Conservation (phyloP, 2,113 vertebrate genomes). For the Anoura caudifer region DNA sequence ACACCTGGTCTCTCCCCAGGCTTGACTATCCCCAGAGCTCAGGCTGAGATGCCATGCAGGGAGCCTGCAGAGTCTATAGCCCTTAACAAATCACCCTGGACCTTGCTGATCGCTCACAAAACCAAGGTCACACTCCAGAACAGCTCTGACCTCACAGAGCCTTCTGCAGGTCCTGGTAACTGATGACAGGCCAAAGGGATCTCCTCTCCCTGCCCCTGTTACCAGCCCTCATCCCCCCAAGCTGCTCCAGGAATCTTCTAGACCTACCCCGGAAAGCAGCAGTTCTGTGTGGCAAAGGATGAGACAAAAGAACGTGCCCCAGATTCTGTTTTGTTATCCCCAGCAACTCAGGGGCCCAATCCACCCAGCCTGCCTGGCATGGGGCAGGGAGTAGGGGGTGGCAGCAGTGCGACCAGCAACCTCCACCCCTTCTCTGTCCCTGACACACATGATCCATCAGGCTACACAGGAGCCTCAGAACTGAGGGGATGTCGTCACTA, state of each 20-base stretch:
- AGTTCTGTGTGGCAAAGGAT: neutral
- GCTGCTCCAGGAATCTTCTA: neutral
- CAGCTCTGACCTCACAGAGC: neutral
- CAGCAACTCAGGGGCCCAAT: neutral
- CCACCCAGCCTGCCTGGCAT: neutral
- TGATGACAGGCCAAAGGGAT: neutral
- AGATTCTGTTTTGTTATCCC: neutral
- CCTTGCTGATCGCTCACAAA: neutral
- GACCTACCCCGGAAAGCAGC: neutral
- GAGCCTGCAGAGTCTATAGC: neutral
- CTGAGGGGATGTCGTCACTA: neutral
- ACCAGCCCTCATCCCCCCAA: neutral
- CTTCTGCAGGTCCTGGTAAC: neutral
- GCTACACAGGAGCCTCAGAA: neutral
- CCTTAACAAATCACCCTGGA: constrained; percentile 8
- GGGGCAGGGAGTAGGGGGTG: no score
- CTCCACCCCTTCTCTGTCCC: neutral
- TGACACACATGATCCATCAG: neutral
- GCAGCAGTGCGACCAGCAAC: neutral
- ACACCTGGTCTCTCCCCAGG: neutral
- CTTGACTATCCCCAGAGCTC: neutral
- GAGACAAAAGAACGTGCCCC: neutral
- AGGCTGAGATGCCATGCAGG: neutral
- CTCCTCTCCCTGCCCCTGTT: neutral
- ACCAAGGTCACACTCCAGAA: constrained; percentile 40